These are phyloP conservation scores for Addax nasomaculatus DNA, from an alignment of 2,113 vertebrate genomes.

Conservation along the genomic window DNA sequence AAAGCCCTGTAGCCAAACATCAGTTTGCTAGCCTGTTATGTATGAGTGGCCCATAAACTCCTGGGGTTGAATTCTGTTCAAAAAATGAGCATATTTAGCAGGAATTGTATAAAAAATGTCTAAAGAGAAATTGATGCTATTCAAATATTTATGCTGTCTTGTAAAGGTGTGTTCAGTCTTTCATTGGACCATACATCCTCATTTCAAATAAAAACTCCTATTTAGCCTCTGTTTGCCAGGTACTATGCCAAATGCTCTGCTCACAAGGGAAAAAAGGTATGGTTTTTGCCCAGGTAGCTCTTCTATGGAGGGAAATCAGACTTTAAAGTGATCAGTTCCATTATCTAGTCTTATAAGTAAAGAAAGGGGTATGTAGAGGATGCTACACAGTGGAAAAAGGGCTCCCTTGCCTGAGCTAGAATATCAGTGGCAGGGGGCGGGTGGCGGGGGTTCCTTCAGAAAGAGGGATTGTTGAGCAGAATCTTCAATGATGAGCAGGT, in stretches of 20 bases:
- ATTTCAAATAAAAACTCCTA: background rate
- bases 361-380: background rate
- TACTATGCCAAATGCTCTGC: background rate
- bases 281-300: background rate
- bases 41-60: background rate
- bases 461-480: background rate
- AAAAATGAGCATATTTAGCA: background rate
- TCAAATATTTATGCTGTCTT: background rate
- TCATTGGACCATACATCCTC: background rate
- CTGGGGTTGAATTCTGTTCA: background rate
- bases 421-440: background rate
- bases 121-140: background rate
- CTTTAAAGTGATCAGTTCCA: background rate
- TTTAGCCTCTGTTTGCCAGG: background rate
- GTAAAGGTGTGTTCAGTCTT: background rate
- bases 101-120: background rate
- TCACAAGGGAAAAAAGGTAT: background rate
- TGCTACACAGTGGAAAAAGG: background rate
- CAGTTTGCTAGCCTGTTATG: background rate
- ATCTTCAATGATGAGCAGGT: background rate
- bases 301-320: background rate
- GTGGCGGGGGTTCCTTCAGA: background rate
- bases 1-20: background rate
- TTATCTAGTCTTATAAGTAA: background rate
- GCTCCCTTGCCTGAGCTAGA: too few relatives aligned